These are phyloP conservation scores for Tachuris rubrigastra DNA, from an alignment of 2,113 vertebrate species.

Conservation along the genomic window DNA sequence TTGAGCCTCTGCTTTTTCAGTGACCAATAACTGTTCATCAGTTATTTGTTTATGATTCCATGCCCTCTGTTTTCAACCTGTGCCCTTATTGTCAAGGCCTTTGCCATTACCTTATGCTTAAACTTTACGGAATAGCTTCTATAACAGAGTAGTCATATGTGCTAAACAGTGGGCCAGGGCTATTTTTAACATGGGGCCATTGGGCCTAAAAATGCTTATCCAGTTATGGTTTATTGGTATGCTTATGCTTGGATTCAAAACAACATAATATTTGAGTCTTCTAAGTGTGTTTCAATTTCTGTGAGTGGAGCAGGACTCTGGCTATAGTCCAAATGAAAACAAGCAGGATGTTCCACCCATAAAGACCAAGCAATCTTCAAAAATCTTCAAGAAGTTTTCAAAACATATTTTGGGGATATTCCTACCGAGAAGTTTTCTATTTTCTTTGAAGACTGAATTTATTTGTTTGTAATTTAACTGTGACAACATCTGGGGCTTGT, in stretches of 20 bases:
- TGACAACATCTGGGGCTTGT: background rate
- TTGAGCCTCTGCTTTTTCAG: background rate
- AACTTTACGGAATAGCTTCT: background rate
- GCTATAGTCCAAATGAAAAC: background rate
- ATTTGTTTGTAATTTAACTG: background rate
- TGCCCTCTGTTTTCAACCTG: background rate
- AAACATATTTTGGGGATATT: background rate
- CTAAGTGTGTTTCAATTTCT: background rate
- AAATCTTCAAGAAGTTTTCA: background rate
- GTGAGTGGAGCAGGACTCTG: background rate
- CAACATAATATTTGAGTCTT: background rate
- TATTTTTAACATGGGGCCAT: background rate
- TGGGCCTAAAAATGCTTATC: background rate
- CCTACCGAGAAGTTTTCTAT: background rate
- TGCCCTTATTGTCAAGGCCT: background rate
- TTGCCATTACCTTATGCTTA: background rate
- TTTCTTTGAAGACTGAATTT: background rate
- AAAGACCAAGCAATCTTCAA: background rate
- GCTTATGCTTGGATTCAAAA: background rate
- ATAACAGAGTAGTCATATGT: background rate
- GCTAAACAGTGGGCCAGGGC: background rate
- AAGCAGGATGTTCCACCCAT: background rate
- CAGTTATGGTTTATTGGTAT: background rate
- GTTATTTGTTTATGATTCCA: background rate
- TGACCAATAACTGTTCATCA: background rate